Evolutionary conservation across 2,113 vertebrate genomes (phyloP).

Genomic region (Vulpes vulpes): DNA sequence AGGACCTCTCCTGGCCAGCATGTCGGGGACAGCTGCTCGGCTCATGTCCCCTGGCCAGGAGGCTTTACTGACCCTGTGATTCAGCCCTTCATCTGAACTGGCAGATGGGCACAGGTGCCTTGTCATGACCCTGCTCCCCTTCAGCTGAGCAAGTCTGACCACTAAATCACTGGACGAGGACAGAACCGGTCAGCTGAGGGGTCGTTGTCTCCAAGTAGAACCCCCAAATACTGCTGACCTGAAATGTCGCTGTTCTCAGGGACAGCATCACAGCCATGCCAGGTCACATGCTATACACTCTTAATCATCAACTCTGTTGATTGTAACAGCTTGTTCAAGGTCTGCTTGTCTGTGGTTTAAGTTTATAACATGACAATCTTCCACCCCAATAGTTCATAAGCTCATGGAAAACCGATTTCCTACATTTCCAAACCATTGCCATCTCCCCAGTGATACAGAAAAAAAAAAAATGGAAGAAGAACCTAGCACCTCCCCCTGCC

Average conservation of each 20-base stretch:
- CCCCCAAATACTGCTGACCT: constrained; percentile 44
- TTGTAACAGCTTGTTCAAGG: constrained; percentile 1
- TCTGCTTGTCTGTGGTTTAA: neutral
- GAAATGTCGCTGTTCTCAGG: neutral
- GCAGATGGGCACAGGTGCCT: constrained; percentile 54
- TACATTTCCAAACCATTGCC: neutral
- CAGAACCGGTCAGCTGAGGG: constrained; percentile 64
- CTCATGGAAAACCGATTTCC: neutral
- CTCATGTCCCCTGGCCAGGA: constrained; percentile 68
- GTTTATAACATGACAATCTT: neutral
- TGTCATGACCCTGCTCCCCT: neutral
- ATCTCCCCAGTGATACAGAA: neutral
- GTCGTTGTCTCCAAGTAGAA: constrained; percentile 53
- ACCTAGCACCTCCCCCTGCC: neutral
- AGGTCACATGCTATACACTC: neutral
- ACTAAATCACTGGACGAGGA: neutral
- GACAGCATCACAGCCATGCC: neutral
- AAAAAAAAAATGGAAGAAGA: neutral
- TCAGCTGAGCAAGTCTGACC: constrained; percentile 9
- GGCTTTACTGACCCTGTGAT: constrained; percentile 74
- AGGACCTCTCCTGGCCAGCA: neutral
- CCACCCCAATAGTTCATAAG: neutral
- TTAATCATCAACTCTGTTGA: neutral
- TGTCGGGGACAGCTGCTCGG: constrained; percentile 66
- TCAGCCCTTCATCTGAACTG: constrained; percentile 52